Conservation (phyloP, 1,140 invertebrate species). For the Temnothorax curvispinosus region DNA sequence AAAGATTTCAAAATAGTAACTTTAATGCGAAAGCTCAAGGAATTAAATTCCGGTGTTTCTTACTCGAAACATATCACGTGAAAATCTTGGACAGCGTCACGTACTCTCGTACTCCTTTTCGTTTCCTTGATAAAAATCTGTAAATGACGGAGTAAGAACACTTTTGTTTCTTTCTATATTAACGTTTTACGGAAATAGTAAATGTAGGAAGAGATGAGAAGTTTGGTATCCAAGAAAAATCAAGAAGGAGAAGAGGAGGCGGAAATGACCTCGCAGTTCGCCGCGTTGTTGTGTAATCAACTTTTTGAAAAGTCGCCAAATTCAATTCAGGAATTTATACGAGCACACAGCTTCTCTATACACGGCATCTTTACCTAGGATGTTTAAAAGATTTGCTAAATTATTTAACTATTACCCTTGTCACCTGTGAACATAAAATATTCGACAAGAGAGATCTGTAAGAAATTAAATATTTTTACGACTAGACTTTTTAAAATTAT, state of each 20-base stretch:
- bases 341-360: not conserved
- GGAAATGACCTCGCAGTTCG: constrained; percentile 51
- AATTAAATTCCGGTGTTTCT: constrained; percentile 38
- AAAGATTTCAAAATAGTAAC: constrained; percentile 23
- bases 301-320: constrained; percentile 58
- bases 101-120: not conserved
- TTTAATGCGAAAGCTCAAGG: not conserved
- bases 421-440: not conserved
- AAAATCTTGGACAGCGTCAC: constrained; percentile 11
- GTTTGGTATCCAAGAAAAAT: constrained; percentile 53
- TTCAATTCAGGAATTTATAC: constrained; percentile 48
- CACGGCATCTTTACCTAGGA: not conserved
- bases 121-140: constrained; percentile 26
- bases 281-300: constrained; percentile 55
- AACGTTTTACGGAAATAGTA: constrained; percentile 47
- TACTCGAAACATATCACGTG: constrained; percentile 4
- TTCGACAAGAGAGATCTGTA: not conserved
- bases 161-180: constrained; percentile 55
- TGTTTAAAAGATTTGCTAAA: constrained; percentile 16
- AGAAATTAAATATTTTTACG: not conserved
- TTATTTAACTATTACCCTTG: not conserved
- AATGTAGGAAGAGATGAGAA: constrained; percentile 44
- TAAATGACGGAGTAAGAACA: constrained; percentile 37
- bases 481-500: not conserved
- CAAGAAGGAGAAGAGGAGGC: constrained; percentile 24